Conservation (phyloP, 2,113 vertebrate species). For the Sylvicapra grimmia region DNA sequence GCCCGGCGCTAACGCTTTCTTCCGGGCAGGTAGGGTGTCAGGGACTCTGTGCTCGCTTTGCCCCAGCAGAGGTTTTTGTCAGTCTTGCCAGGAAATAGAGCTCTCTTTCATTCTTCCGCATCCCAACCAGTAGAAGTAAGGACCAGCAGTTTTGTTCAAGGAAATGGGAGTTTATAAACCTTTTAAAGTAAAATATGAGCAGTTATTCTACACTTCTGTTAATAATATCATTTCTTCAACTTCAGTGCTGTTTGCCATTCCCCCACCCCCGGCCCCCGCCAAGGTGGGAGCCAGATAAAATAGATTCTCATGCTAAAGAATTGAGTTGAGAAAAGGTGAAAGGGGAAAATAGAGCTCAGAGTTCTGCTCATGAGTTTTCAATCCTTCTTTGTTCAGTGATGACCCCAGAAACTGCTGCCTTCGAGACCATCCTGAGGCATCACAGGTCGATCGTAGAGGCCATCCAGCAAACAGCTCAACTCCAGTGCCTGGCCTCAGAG, state of each 20-base stretch:
- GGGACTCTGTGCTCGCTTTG: neutral
- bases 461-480: conserved; percentile 47
- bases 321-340: neutral
- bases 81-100: neutral
- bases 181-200: neutral
- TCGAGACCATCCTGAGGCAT: conserved; percentile 73
- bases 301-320: neutral
- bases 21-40: conserved; percentile 68
- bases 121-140: neutral
- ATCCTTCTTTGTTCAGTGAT: conserved; percentile 64
- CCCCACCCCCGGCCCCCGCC: neutral
- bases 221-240: neutral
- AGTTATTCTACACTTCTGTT: neutral
- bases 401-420: conserved; percentile 66
- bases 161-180: neutral
- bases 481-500: neutral
- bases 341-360: neutral
- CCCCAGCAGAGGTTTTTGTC: neutral
- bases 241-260: neutral
- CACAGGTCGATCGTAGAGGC: conserved; percentile 70
- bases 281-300: neutral
- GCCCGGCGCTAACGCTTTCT: conserved; percentile 64
- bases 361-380: conserved; percentile 10
- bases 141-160: neutral
- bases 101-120: accelerated